Conservation (phyloP, 2,888 invertebrate species). For the Eupithecia inturbata region DNA sequence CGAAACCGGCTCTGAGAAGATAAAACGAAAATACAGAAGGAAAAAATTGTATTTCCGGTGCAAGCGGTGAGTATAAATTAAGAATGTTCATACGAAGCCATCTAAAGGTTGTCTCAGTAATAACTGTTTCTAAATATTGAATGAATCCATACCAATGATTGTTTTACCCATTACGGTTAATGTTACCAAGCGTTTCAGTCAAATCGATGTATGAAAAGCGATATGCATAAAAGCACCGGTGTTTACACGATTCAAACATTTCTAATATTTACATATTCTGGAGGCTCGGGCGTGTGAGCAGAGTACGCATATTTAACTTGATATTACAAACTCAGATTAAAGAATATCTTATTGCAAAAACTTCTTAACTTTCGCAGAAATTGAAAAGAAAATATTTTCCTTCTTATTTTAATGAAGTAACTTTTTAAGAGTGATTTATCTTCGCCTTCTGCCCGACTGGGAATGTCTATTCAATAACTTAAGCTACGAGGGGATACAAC, state of each 20-base stretch:
- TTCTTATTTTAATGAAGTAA: slow-evolving; percentile 17
- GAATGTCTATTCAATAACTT: slow-evolving; percentile 14
- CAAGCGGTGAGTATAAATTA: not conserved
- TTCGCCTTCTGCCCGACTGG: slow-evolving; percentile 6
- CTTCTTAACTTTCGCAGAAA: slow-evolving; percentile 9
- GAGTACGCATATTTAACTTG: slow-evolving; percentile 2
- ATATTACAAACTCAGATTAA: slow-evolving; percentile 7
- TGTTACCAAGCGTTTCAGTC: not conserved
- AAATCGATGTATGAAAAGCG: not conserved
- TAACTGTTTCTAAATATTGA: not conserved
- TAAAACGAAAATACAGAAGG: not conserved
- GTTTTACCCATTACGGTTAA: not conserved
- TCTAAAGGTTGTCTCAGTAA: not conserved
- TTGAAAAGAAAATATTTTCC: slow-evolving; percentile 15
- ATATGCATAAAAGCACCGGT: not conserved
- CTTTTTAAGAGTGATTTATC: slow-evolving; percentile 18
- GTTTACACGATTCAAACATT: not conserved
- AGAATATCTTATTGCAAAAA: slow-evolving; percentile 14
- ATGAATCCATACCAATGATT: not conserved
- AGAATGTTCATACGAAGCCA: not conserved
- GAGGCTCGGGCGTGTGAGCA: not conserved
- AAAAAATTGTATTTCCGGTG: not conserved
- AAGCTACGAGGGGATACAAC: not conserved
- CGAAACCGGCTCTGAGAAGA: not conserved
- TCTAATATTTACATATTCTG: not conserved